A percentile compares a stretch with the other conserved stretches of the same genome.
phyloP scores from a whole-genome alignment of 2,113 vertebrate genomes.

The Pseudopipra pipra region DNA sequence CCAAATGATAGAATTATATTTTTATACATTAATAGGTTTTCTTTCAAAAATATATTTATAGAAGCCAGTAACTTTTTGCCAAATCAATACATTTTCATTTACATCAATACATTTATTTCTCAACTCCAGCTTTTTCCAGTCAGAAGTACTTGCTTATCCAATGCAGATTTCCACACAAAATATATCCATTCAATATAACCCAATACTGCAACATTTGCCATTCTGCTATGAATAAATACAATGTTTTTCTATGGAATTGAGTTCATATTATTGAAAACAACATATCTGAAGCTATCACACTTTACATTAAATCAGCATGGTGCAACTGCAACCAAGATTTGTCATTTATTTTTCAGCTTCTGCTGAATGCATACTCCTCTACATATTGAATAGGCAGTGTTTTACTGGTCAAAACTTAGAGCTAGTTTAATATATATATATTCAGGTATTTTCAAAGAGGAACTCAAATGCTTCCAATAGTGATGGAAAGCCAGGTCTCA shows the following conservation, averaged over 20 bases:
- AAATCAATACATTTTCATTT: neutral
- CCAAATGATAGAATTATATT: neutral
- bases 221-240: conserved; percentile 23
- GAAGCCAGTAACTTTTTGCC: neutral
- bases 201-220: neutral
- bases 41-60: neutral
- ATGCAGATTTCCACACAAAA: neutral
- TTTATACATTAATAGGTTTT: neutral
- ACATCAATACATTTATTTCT: neutral
- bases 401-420: neutral
- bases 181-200: neutral
- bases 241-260: neutral
- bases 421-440: neutral
- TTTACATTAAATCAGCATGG: conserved; percentile 19
- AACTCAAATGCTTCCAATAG: neutral
- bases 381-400: neutral
- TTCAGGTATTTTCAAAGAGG: neutral
- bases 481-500: neutral
- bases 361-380: neutral
- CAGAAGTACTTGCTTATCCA: neutral
- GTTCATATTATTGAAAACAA: neutral
- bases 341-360: conserved; percentile 4
- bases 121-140: neutral
- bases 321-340: neutral
- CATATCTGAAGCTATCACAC: neutral